Percentiles rank a stretch among this genome's conserved stretches.
Evolutionary conservation across 1,140 invertebrate species (phyloP).

Genomic region (Leptoteleia sp.): DNA sequence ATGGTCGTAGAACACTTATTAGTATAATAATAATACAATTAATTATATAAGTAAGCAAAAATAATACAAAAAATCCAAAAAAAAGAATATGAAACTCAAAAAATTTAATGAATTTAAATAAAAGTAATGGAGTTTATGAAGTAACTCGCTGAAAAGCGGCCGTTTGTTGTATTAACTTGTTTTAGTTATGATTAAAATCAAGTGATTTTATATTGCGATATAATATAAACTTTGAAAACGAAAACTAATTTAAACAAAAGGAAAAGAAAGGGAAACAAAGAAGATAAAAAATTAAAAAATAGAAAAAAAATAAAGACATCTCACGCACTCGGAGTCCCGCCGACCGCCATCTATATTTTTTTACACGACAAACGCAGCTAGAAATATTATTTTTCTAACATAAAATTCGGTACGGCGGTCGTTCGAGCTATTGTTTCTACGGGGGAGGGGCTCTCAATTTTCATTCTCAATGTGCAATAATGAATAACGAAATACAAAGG

Average conservation of each 20-base stretch:
- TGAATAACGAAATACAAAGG: not conserved
- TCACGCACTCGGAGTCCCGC: conserved; percentile 63
- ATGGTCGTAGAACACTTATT: conserved; percentile 60
- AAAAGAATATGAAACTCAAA: conserved; percentile 21
- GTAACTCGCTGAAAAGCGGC: conserved; percentile 15
- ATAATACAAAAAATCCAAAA: conserved; percentile 16
- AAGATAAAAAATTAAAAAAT: conserved; percentile 34
- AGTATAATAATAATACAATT: conserved; percentile 52
- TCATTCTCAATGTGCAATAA: conserved; percentile 31
- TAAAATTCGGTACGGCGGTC: conserved; percentile 9
- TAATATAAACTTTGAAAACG: conserved; percentile 27
- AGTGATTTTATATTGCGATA: conserved; percentile 68
- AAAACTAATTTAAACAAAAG: conserved; percentile 43
- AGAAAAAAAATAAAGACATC: conserved; percentile 4
- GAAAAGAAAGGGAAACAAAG: not conserved
- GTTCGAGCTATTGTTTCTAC: conserved; percentile 32
- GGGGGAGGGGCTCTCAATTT: conserved; percentile 17
- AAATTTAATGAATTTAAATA: conserved; percentile 37
- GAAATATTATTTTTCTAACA: conserved; percentile 55
- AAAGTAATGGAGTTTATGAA: conserved; percentile 18
- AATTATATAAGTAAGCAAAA: conserved; percentile 37
- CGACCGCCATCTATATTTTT: conserved; percentile 71
- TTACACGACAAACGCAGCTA: conserved; percentile 43
- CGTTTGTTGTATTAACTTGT: conserved; percentile 53
- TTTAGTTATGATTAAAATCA: conserved; percentile 62